Base-by-base conservation (phyloP, 2,113 vertebrate genomes). In the Phyllostomus hastatus region DNA sequence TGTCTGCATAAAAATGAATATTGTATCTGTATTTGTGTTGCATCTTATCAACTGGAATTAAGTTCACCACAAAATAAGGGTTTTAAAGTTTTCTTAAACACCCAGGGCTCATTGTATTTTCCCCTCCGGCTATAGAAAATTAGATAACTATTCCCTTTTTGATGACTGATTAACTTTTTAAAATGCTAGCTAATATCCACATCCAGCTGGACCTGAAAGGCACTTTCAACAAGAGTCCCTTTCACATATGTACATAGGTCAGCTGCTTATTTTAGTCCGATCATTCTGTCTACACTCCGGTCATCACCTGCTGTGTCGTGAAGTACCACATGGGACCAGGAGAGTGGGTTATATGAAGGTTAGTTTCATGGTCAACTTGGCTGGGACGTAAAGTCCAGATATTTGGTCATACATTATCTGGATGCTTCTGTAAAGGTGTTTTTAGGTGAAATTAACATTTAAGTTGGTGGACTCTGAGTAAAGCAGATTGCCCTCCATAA, bases 1-100 rank as follows among this genome's bases (percentile, higher is more conserved):
- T 82, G 52, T 87, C 72, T 94, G 81, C 90, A 94, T 95, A 96
- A 95, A 95, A 97, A 91, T n/a, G 28, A 92, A 86, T 88, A 38
- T n/a, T 61, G 72, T 73, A 24, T 90, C 93, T 90, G 38, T 88
- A 93, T 90, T 61, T 93, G 69, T 90, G 17, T 50, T 92, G 59
- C 81, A 1, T 87, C 93, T 96, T 94, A 83, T 35, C 50, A 46
- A 95, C 69, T 73, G 38, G 48, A 96, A 96, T 81, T 90, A 85
- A 97, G 70, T 85, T 95, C 87, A 66, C 48, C 54, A 70, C 81
- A 69, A 92, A 85, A 76, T 83, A 86, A 90, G 19, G 24, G 88
- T 85, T 92, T 86, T 85, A 78, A 84, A 66, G 69, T 90, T 94
- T 95, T 85, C 93, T 88, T 82, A 94, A 96, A 90, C 72, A 96